phyloP scores from a whole-genome alignment of 2,888 invertebrate species.

The Agrypnus murinus region DNA sequence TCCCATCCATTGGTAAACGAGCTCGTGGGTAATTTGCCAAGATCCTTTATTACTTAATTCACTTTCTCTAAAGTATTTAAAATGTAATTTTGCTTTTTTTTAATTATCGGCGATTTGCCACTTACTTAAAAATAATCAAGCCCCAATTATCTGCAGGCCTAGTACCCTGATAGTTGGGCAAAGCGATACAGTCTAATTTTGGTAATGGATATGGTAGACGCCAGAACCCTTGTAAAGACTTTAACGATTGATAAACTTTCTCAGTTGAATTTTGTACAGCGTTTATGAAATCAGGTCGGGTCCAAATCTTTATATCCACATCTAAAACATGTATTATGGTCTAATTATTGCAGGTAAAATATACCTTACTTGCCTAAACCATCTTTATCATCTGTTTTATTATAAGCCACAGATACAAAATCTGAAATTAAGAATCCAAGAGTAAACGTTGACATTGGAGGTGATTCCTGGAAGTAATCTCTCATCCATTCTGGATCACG shows the following conservation, averaged over 20 bases:
- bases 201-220: conserved; percentile 78
- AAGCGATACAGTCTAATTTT: conserved; percentile 82
- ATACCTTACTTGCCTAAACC: conserved; percentile 58
- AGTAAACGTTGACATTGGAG: conserved; percentile 85
- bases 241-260: conserved; percentile 76
- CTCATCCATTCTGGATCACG: conserved; percentile 77
- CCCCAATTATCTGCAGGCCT: conserved; percentile 88
- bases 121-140: conserved; percentile 84
- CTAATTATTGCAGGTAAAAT: background rate
- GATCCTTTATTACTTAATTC: conserved; percentile 80
- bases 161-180: conserved; percentile 82
- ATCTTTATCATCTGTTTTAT: conserved; percentile 58
- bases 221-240: conserved; percentile 78
- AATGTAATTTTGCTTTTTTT: too few relatives aligned
- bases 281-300: conserved; percentile 76
- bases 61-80: conserved; percentile 76
- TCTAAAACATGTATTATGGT: conserved; percentile 55
- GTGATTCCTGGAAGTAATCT: conserved; percentile 82
- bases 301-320: conserved; percentile 77
- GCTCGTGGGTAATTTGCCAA: conserved; percentile 81
- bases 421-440: conserved; percentile 83
- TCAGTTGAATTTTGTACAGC: conserved; percentile 76
- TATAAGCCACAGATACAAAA: conserved; percentile 66
- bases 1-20: conserved; percentile 88
- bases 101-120: too few relatives aligned